phyloP scores from a whole-genome alignment of 2,113 vertebrate species.

The Progne subis region DNA sequence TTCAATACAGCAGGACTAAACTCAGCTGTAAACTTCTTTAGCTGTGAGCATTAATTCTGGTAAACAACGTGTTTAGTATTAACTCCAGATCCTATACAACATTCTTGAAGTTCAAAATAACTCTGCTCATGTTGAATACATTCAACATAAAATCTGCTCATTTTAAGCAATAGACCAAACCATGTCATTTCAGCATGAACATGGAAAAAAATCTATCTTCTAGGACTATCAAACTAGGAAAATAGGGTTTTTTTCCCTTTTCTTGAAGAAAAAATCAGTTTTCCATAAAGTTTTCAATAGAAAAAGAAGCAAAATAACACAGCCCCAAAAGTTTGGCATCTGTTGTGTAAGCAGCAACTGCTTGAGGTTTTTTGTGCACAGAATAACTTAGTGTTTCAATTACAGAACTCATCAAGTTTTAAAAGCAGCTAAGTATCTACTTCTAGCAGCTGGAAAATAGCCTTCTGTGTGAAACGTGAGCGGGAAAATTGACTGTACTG shows the following conservation, averaged over 20 bases:
- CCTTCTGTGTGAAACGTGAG: neutral
- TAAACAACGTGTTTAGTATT: neutral
- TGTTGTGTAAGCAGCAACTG: neutral
- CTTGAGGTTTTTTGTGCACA: neutral
- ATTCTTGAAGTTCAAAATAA: neutral
- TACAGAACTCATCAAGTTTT: constrained; percentile 16
- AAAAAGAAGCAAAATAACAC: neutral
- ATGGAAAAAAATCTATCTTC: neutral
- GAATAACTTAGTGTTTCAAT: constrained; percentile 13
- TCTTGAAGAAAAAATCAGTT: neutral
- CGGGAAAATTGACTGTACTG: neutral
- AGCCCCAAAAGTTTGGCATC: neutral
- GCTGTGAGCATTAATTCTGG: neutral
- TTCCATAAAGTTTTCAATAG: neutral
- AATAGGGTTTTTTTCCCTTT: rapidly evolving
- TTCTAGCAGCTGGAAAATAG: constrained; percentile 10
- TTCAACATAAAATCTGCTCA: neutral
- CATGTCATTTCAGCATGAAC: neutral
- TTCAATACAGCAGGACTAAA: neutral
- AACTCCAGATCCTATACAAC: neutral
- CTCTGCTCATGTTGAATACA: neutral
- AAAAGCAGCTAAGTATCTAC: neutral
- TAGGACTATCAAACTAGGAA: neutral
- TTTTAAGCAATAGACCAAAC: neutral
- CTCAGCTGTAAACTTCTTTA: neutral